Percentiles rank a stretch among this genome's conserved stretches.
Evolutionary conservation across 2,888 invertebrate genomes (phyloP).

Genomic region (Siphlonurus alternatus): DNA sequence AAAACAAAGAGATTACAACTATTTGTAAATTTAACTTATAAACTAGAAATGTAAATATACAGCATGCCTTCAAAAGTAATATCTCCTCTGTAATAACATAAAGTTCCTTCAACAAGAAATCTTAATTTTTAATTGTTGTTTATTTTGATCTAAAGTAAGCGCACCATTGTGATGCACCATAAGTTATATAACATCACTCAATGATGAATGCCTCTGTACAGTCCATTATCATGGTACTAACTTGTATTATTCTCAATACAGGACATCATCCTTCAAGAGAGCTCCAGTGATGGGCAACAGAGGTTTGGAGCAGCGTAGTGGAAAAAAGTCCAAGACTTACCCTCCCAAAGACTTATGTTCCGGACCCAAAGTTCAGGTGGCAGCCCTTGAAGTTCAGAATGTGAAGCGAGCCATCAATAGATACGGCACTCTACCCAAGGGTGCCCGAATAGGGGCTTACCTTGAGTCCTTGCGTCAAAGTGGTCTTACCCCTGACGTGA

Average conservation of each 20-base stretch:
- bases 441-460: constrained; percentile 90
- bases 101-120: no score
- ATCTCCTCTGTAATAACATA: no score
- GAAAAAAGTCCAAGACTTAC: constrained; percentile 42
- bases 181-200: no score
- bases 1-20: no score
- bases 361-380: constrained; percentile 47
- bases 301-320: constrained; percentile 36
- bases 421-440: constrained; percentile 94
- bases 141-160: no score
- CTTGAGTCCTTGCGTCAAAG: constrained; percentile 81
- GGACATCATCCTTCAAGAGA: constrained; percentile 15
- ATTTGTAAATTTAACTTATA: no score
- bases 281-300: constrained; percentile 36
- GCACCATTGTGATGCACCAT: no score
- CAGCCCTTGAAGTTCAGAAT: constrained; percentile 88
- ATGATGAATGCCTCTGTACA: no score
- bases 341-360: constrained; percentile 33
- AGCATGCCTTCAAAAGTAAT: no score
- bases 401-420: constrained; percentile 87
- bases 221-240: no score
- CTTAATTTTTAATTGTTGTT: no score
- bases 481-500: constrained; percentile 32
- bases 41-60: no score
- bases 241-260: background rate